phyloP scores from a whole-genome alignment of 1,140 invertebrate genomes.

The Papilio machaon region DNA sequence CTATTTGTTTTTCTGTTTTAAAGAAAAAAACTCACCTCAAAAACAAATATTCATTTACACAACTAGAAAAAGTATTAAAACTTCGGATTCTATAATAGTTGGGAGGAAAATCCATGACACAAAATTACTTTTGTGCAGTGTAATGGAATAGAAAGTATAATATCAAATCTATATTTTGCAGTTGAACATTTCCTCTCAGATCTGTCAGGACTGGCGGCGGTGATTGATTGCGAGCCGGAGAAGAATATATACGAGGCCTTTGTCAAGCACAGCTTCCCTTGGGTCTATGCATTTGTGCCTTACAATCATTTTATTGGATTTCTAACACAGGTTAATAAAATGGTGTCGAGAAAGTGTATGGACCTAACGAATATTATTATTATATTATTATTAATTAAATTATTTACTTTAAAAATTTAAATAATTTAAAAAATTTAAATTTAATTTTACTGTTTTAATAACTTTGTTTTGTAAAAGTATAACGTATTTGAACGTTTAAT shows the following conservation, averaged over 20 bases:
- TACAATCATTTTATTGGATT: constrained; percentile 46
- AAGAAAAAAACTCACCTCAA: too few species aligned
- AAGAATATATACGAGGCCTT: constrained; percentile 45
- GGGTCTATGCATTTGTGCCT: constrained; percentile 47
- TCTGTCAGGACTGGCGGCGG: constrained; percentile 42
- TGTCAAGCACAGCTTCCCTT: constrained; percentile 48
- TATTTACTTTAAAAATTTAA: too few species aligned
- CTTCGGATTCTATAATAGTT: background rate
- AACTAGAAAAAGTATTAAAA: too few species aligned
- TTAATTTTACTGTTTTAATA: too few species aligned
- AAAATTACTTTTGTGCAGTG: background rate
- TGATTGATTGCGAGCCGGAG: constrained; percentile 49
- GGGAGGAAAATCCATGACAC: background rate
- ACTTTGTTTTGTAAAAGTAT: too few species aligned
- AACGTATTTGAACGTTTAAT: too few species aligned
- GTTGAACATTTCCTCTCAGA: constrained; percentile 58
- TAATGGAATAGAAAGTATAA: background rate
- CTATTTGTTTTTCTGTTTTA: too few species aligned
- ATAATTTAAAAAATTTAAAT: too few species aligned
- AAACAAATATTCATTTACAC: too few species aligned
- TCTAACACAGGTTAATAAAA: constrained; percentile 46
- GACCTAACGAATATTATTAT: background rate
- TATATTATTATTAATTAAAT: too few species aligned
- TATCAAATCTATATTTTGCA: constrained; percentile 45
- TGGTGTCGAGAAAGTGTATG: background rate